Percentiles rank a stretch among this genome's conserved stretches.
phyloP scores from a whole-genome alignment of 2,797 vertebrate species.

The Pantherophis vulpinus region DNA sequence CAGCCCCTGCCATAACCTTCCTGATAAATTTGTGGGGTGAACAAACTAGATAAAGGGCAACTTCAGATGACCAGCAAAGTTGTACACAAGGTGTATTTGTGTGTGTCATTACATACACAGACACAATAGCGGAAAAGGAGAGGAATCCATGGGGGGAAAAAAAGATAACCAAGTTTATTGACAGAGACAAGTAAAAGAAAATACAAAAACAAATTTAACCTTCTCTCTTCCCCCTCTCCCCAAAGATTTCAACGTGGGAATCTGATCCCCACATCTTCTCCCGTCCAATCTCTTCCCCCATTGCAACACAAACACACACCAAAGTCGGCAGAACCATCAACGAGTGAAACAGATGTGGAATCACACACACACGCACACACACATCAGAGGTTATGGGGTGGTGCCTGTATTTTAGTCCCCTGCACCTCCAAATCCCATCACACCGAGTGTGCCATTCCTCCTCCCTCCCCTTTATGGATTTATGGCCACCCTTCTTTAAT shows the following conservation, averaged over 20 bases:
- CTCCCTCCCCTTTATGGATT: neutral
- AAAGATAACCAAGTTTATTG: slow-evolving; percentile 37
- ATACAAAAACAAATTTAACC: slow-evolving; percentile 27
- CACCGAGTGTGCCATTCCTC: neutral
- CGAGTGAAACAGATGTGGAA: neutral
- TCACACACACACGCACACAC: neutral
- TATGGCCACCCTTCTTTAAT: neutral
- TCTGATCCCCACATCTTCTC: neutral
- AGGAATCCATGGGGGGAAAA: slow-evolving; percentile 1
- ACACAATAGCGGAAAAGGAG: too few relatives aligned
- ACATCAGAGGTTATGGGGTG: neutral
- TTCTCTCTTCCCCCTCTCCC: neutral
- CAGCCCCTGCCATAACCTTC: neutral
- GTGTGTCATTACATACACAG: neutral
- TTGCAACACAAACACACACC: slow-evolving; percentile 1
- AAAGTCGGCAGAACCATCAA: neutral
- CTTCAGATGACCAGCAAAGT: neutral
- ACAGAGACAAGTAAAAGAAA: slow-evolving; percentile 33
- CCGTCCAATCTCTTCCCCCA: neutral
- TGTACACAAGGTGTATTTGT: too few relatives aligned
- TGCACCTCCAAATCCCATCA: neutral
- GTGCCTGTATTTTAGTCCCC: neutral
- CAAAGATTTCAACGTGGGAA: neutral
- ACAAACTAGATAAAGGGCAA: too few relatives aligned
- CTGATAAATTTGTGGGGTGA: neutral